A percentile compares a stretch with the other conserved stretches of the same genome.
Evolutionary conservation across 2,797 vertebrate genomes (phyloP).

Genomic region (Chelon auratus): DNA sequence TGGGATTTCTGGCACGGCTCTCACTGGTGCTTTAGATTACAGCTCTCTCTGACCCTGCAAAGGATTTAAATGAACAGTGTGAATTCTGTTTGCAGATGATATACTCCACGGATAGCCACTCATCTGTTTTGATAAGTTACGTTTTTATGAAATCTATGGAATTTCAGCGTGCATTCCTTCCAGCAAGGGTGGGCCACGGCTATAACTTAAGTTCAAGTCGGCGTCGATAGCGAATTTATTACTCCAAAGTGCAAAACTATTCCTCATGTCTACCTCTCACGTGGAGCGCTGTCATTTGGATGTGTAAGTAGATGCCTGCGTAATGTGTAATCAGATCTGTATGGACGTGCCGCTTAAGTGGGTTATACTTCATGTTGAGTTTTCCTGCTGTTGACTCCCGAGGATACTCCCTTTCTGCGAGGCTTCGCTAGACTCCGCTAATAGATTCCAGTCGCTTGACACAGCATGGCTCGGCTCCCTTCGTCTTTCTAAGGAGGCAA

Average conservation of each 20-base stretch:
- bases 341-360: slow-evolving; percentile 55
- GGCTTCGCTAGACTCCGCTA: slow-evolving; percentile 60
- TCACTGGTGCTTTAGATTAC: slow-evolving; percentile 55
- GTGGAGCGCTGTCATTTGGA: slow-evolving; percentile 20
- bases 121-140: slow-evolving; percentile 51
- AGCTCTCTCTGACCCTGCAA: slow-evolving; percentile 46
- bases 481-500: slow-evolving; percentile 53
- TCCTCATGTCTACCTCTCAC: slow-evolving; percentile 40
- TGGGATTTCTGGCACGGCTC: slow-evolving; percentile 58
- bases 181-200: slow-evolving; percentile 8
- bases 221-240: slow-evolving; percentile 28
- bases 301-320: slow-evolving; percentile 40
- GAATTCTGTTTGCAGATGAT: slow-evolving; percentile 46
- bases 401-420: slow-evolving; percentile 66
- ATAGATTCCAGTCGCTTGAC: slow-evolving; percentile 73
- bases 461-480: slow-evolving; percentile 44
- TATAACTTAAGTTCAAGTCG: slow-evolving; percentile 15
- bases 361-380: slow-evolving; percentile 66
- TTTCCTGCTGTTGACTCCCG: slow-evolving; percentile 56
- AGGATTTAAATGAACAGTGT: slow-evolving; percentile 55
- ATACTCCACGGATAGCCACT: slow-evolving; percentile 16
- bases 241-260: slow-evolving; percentile 16
- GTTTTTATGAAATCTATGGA: slow-evolving; percentile 40
- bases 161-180: slow-evolving; percentile 42
- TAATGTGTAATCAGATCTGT: slow-evolving; percentile 54